Conservation (phyloP, 2,888 invertebrate species). For the Lepidocyrtinus sp. region DNA sequence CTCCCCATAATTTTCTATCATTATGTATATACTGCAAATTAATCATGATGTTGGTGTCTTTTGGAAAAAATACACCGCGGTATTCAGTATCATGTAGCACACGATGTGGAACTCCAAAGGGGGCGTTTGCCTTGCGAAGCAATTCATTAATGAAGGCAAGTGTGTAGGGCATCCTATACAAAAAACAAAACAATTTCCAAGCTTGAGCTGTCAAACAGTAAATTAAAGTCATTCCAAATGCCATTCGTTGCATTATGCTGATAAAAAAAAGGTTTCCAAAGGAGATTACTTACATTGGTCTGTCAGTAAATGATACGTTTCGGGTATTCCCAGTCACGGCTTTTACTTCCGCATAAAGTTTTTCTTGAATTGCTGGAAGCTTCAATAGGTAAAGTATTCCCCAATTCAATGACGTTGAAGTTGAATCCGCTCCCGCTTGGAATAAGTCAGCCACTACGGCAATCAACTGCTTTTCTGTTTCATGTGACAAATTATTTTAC, state of each 20-base stretch:
- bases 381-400: constrained; percentile 30
- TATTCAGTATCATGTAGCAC: constrained; percentile 23
- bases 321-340: constrained; percentile 23
- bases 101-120: constrained; percentile 35
- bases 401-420: constrained; percentile 41
- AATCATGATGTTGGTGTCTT: constrained; percentile 4
- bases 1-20: constrained; percentile 36
- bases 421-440: constrained; percentile 40
- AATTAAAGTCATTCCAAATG: too few relatives aligned
- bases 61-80: constrained; percentile 23
- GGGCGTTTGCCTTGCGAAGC: constrained; percentile 20
- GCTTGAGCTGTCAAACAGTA: too few relatives aligned
- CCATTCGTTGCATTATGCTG: too few relatives aligned
- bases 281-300: constrained; percentile 39
- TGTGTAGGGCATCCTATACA: constrained; percentile 41
- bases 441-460: constrained; percentile 12
- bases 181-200: too few relatives aligned
- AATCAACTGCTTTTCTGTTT: constrained; percentile 20
- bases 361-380: constrained; percentile 32
- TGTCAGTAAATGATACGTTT: constrained; percentile 30
- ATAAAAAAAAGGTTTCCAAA: too few relatives aligned
- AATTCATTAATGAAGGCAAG: constrained; percentile 38
- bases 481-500: too few relatives aligned
- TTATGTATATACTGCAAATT: constrained; percentile 39
- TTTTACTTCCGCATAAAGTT: constrained; percentile 44